Base-by-base conservation (phyloP, 1,140 invertebrate species). In the Eupeodes corollae region DNA sequence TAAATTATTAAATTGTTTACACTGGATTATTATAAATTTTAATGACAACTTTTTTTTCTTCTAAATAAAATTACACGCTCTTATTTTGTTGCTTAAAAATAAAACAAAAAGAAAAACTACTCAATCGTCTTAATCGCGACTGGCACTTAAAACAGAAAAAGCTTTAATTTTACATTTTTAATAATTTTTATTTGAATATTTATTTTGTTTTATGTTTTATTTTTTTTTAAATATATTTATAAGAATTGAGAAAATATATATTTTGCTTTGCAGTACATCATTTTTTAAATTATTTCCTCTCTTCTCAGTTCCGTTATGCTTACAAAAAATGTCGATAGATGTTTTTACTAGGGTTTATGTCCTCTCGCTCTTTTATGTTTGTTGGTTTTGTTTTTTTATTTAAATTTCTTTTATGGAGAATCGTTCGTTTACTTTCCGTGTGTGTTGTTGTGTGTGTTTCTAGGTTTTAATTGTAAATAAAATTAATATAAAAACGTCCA, bases 401-500 rank as follows among this genome's bases (percentile, higher is more conserved):
- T 13, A 33, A 33, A 33, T 9, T 33, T 33, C 8, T 33, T 33
- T 33, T 26, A 26, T 26, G 21, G 21, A 26, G 21, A 26, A 26
- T 26, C 21, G 21, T 26, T 26, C 21, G 21, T 26, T 26, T 8
- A 26, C 21, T 3, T 26, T 26, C 21, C 21, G 21, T 26, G 21
- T 26, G 21, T 26, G 21, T 43, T 44, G 12, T 38, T 32, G n/a
- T 42, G 9, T 48, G 16, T 30, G 26, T 42, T 48, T 32, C 14
- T 49, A 39, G 42, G 45, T 47, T 50, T 54, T 51, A 48, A 48
- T 52, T 50, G 44, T 48, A 52, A 46, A 49, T 53, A 54, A 48
- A 58, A 58, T 56, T 56, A 55, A 56, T 56, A 52, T 59, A 59
- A 55, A 54, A 51, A 48, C 57, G 49, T 33, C 51, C 51, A 48